A percentile compares a stretch with the other conserved stretches of the same genome.
Conservation (phyloP, 2,113 vertebrate genomes). For the Prunella fulvescens region DNA sequence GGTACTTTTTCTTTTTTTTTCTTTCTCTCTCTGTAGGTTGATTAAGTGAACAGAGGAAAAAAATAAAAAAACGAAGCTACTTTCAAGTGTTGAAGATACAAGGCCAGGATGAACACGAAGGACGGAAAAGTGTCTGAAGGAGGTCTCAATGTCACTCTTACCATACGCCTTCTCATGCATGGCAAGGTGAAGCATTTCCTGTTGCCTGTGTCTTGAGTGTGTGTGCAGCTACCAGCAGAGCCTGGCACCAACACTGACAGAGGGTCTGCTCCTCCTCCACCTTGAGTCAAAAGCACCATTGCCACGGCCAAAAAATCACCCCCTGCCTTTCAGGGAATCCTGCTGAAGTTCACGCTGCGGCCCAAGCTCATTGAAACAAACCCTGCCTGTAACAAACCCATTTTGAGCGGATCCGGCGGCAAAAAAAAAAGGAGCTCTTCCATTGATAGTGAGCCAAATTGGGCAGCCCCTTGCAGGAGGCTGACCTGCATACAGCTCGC, state of each 20-base stretch:
- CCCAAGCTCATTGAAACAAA: not conserved
- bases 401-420: accelerated
- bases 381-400: accelerated
- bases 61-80: conserved; percentile 9
- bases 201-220: not conserved
- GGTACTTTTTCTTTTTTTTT: not conserved
- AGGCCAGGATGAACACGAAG: conserved; percentile 71
- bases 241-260: not conserved
- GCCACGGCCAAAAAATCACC: not conserved
- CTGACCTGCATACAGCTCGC: not conserved
- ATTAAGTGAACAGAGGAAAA: conserved; percentile 41
- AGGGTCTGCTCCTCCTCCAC: not conserved
- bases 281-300: not conserved
- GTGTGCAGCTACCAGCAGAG: not conserved
- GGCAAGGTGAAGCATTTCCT: conserved; percentile 82
- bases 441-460: not conserved
- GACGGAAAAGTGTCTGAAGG: conserved; percentile 82
- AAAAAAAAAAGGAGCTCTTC: not conserved
- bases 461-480: not conserved
- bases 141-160: conserved; percentile 86
- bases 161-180: conserved; percentile 89
- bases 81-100: conserved; percentile 45
- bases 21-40: conserved; percentile 66
- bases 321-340: not conserved
- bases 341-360: not conserved